Conservation (phyloP, 2,113 vertebrate species). For the Neogale vison region DNA sequence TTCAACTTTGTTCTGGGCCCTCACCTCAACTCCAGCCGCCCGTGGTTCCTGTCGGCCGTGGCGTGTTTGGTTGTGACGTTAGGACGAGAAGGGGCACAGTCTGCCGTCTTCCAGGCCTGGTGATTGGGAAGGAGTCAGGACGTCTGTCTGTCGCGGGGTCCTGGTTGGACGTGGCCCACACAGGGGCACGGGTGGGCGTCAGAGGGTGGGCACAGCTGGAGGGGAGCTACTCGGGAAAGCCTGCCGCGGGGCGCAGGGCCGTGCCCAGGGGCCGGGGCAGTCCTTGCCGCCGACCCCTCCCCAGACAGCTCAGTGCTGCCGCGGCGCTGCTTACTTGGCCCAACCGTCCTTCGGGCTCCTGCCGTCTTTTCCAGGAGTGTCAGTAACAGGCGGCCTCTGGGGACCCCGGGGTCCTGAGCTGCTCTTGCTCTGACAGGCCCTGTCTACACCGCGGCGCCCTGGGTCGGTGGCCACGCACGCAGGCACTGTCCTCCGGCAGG, state of each 20-base stretch:
- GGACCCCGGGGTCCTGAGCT: not conserved
- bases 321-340: not conserved
- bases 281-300: fast-evolving
- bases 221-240: too few relatives aligned
- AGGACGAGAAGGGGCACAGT: not conserved
- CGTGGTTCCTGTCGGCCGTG: not conserved
- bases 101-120: not conserved
- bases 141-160: not conserved
- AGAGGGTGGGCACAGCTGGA: not conserved
- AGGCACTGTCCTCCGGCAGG: not conserved
- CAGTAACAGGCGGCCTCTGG: not conserved
- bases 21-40: not conserved
- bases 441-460: fast-evolving
- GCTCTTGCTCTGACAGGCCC: not conserved
- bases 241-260: too few relatives aligned
- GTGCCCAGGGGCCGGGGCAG: fast-evolving
- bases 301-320: not conserved
- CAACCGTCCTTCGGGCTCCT: not conserved
- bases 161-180: not conserved
- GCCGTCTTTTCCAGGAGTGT: not conserved
- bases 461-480: not conserved
- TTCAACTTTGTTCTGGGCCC: not conserved
- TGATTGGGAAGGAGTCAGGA: not conserved
- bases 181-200: not conserved
- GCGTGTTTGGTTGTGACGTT: fast-evolving